Base-by-base conservation (phyloP, 2,113 vertebrate species). In the Alosa alosa region DNA sequence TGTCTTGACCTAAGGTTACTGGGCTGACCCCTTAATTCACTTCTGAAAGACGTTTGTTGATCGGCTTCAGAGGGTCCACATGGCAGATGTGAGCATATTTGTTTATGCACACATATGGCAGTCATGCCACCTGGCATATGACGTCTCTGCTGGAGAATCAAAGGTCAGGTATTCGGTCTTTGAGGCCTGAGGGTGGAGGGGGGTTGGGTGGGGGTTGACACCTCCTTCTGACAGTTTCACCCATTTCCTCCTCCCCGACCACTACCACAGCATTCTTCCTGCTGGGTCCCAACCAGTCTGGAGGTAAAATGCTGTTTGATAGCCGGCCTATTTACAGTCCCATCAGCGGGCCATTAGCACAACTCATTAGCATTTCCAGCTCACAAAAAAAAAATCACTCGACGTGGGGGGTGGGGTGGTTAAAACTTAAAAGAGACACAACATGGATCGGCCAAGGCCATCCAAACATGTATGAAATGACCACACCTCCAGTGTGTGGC, bases 391-490 rank as follows among this genome's bases (percentile, higher is more conserved):
- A 5, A 31, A 9, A 1, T 6, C 4, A 22, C 18, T 60, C 55
- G 4, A 22, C 6, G 55, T 20, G 18, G 55, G 55, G 3, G 17
- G 55, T 1, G 4, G 17, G 18, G 17, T 1, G 55, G 55, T 20
- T 57, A 22, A 57, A 57, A 72, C 86, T 87, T 83, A 87, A 87
- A 60, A 60, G 49, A 31, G 46, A 15, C 81, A 81, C 83, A 85
- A 81, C 84, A 81, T 49, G 20, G 68, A 83, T 4, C 81, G 72
- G 10, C 81, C 81, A 44, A 57, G 39, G 45, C 49, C 82, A 36
- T 84, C 82, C 15, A 78, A 85, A 87, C 50, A 46, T 20, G 84
- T 90, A 90, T 86, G 87, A 90, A 90, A 91, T 91, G 90, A 89
- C 87, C 88, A 86, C 87, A 88, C 88, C 84, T 87, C 82, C 89